phyloP scores from a whole-genome alignment of 2,113 vertebrate genomes.

The Cyprinodon tularosa region DNA sequence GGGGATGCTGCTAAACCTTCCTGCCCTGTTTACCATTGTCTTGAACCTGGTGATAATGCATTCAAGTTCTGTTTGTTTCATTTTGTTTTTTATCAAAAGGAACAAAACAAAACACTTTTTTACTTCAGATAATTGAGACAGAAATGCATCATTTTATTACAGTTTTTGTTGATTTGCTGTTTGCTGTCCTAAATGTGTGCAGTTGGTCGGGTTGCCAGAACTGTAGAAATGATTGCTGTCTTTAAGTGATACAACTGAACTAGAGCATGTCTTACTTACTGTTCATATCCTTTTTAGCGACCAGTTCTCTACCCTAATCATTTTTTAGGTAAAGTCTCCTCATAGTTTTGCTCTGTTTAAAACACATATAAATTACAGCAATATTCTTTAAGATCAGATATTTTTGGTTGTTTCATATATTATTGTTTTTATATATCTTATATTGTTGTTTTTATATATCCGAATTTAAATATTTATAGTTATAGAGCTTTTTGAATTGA shows the following conservation, averaged over 20 bases:
- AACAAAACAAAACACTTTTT: too few relatives aligned
- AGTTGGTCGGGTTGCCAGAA: background rate
- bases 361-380: background rate
- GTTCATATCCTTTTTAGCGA: background rate
- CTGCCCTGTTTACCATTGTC: background rate
- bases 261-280: background rate
- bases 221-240: too few relatives aligned
- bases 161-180: background rate
- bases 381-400: background rate
- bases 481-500: too few relatives aligned
- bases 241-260: background rate
- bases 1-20: background rate
- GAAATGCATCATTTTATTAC: background rate
- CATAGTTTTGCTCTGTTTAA: background rate
- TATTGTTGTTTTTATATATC: too few relatives aligned
- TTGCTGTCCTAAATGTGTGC: background rate
- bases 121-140: too few relatives aligned
- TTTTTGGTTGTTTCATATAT: background rate
- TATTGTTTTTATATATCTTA: too few relatives aligned
- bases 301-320: background rate
- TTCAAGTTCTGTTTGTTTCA: background rate
- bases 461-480: too few relatives aligned
- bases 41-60: background rate
- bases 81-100: background rate
- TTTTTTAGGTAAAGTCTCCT: background rate